Evolutionary conservation across 2,888 invertebrate genomes (phyloP).

Genomic region (Calliphora vomitoria): DNA sequence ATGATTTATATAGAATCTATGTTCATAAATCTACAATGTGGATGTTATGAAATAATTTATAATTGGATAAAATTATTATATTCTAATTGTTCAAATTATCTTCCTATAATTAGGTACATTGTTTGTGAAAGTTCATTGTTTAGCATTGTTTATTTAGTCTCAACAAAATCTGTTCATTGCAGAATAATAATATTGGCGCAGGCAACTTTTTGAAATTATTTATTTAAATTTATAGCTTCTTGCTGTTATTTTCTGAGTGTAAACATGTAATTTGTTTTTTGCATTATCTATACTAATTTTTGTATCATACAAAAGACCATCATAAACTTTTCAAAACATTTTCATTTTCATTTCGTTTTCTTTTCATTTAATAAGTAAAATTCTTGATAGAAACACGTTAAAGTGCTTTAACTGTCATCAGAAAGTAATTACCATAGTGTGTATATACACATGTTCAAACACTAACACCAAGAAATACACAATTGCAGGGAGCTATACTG

Average conservation of each 20-base stretch:
- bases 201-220: neutral
- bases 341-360: neutral
- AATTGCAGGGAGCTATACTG: neutral
- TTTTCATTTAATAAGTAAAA: constrained; percentile 10
- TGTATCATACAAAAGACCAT: too few species aligned
- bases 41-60: neutral
- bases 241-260: neutral
- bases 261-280: neutral
- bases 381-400: constrained; percentile 16
- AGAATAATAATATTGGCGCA: too few species aligned
- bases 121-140: neutral
- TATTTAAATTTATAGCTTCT: neutral
- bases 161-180: too few species aligned
- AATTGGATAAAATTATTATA: constrained; percentile 7
- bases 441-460: neutral
- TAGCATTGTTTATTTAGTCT: neutral
- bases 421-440: constrained; percentile 47
- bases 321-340: neutral
- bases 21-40: neutral
- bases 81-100: constrained; percentile 1
- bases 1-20: neutral
- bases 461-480: neutral
- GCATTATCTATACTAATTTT: neutral
- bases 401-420: constrained; percentile 61
- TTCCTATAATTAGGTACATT: neutral